Evolutionary conservation across 1,140 invertebrate species (phyloP), one percentile per base, ranked within the genome.

Genomic region (Schlechtendalia chinensis): DNA sequence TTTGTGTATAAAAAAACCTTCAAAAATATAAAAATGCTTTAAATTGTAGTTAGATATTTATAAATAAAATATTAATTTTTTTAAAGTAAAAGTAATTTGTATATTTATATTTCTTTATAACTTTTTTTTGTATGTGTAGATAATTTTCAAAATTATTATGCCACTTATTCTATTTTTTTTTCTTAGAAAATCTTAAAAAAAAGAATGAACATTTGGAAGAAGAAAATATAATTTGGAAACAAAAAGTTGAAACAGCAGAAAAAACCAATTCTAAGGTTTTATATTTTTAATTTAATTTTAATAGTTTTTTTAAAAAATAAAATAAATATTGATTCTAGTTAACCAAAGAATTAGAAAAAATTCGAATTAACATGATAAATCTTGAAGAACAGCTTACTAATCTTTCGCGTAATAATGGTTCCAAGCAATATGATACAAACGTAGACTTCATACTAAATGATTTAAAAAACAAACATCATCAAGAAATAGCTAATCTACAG

Each of bases 341-440:
- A 61, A 29, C 24, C 24, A 79, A 79, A 61, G 75, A 79, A 27
- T 4, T 63, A 12, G 75, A 79, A 17, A 79, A 61, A 63, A 79
- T 50, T 45, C 75, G 45, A 0, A 47, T 79, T 19, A 79, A 79
- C 47, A 79, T 79, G 58, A 59, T 63, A 58, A 63, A 47, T n/a
- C 58, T 79, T 14, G 58, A 79, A 79, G 75, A 79, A 79, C 58
- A 63, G 24, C 75, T 79, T 45, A 29, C 45, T 47, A 63, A 45
- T 17, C 39, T 79, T 3, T 61, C 56, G 11, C 75, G 75, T 61
- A 79, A 61, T 29, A 79, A 79, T 63, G 75, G 75, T 14, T 47
- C 56, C 0, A 79, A 61, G 5, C 75, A 79, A 61, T 79, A 61
- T 79, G 75, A 79, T 63, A 79, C 58, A 59, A 79, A 61, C n/a